Evolutionary conservation across 1,140 invertebrate genomes (phyloP), one percentile per base, ranked within the genome.

Genomic region (Drosophila auraria): DNA sequence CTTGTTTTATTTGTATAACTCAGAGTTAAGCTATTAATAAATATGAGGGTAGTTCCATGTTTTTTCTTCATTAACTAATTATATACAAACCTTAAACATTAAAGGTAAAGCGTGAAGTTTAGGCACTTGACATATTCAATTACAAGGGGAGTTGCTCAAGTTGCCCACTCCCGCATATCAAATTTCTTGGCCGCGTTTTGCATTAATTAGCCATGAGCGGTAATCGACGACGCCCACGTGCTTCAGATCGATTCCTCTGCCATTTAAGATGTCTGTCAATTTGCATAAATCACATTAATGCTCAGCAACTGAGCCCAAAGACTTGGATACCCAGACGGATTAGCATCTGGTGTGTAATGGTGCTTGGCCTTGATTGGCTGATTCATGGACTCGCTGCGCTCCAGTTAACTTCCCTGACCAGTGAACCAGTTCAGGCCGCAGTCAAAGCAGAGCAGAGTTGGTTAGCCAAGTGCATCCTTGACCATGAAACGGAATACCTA

Each of bases 211-310:
- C 49, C 59, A 75, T 62, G 77, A 83, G 79, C 66, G 59, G 65
- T 50, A 78, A 75, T 65, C 69, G 38, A 59, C 40, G 47, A 80
- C 84, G 23, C 84, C 83, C 73, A 87, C 83, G 47, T 64, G 68
- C 63, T 68, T 61, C 73, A 45, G 66, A 78, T 80, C 66, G 66
- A 65, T 83, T 60, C 84, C 77, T 71, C 81, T 84, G 84, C 82
- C 84, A 74, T 89, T 54, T 83, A 65, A 60, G 78, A 74, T 59
- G 62, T 58, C 51, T 58, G 65, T 62, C 63, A 47, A 89, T 87
- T 89, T 84, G 84, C 83, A 87, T 87, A 87, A 68, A 70, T 40
- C 50, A 50, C 60, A 78, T 78, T 82, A 78, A 63, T 63, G 11
- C 20, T 25, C 36, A 12, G 36, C 15, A 25, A 12, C 70, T 64